These are phyloP conservation scores for Spea multiplicata DNA, from an alignment of 2,113 vertebrate species.

Conservation along the genomic window DNA sequence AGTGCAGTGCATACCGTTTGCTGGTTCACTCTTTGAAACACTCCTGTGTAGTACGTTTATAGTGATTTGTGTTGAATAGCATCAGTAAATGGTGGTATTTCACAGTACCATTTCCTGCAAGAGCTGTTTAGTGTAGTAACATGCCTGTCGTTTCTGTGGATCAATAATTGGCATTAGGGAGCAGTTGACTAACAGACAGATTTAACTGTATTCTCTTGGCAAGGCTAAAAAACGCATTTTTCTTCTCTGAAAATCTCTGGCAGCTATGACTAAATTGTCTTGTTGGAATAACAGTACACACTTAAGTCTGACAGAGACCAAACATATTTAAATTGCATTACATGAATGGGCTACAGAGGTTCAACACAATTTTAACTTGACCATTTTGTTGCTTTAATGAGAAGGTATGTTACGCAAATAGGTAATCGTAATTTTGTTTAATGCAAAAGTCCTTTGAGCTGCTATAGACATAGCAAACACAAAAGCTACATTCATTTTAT, in stretches of 20 bases:
- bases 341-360: too few relatives aligned
- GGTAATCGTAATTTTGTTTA: too few relatives aligned
- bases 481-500: too few relatives aligned
- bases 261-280: background rate
- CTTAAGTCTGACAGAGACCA: background rate
- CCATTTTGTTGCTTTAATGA: too few relatives aligned
- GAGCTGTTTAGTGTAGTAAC: background rate
- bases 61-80: background rate
- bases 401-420: too few relatives aligned
- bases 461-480: too few relatives aligned
- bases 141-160: background rate
- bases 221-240: background rate
- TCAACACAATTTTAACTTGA: too few relatives aligned
- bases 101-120: background rate
- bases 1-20: too few relatives aligned
- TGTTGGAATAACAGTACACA: background rate
- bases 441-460: too few relatives aligned
- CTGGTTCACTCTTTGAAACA: background rate
- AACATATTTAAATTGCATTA: too few relatives aligned
- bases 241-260: background rate
- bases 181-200: background rate
- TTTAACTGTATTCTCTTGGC: constrained; percentile 1
- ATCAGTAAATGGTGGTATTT: background rate
- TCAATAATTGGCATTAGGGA: constrained; percentile 1
- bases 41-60: background rate